Evolutionary conservation across 1,140 invertebrate genomes (phyloP).

Genomic region (Onthophagus taurus): DNA sequence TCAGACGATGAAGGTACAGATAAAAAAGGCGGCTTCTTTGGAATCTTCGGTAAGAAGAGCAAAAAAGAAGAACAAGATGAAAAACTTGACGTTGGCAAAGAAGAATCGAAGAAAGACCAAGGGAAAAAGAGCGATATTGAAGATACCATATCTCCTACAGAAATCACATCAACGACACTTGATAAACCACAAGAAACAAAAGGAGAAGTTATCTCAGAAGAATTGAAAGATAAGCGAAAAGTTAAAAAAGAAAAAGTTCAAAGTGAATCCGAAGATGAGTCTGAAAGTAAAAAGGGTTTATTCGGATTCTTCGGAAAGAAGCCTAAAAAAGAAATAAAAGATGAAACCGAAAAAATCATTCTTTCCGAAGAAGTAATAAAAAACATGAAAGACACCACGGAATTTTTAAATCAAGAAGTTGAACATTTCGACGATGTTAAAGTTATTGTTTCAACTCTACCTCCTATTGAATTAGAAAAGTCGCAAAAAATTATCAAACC

Average conservation of each 20-base stretch:
- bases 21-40: conserved; percentile 24
- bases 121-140: conserved; percentile 1
- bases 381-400: conserved; percentile 11
- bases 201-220: too few relatives aligned
- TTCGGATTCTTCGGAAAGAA: conserved; percentile 12
- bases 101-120: conserved; percentile 11
- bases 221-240: conserved; percentile 4
- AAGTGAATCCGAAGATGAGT: conserved; percentile 10
- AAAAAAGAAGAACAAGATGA: conserved; percentile 21
- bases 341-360: conserved; percentile 10
- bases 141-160: not conserved
- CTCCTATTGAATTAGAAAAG: not conserved
- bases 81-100: conserved; percentile 14
- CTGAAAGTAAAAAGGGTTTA: conserved; percentile 6
- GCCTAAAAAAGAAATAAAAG: conserved; percentile 10
- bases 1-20: conserved; percentile 11
- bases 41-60: conserved; percentile 25
- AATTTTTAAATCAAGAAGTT: conserved; percentile 13
- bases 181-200: conserved; percentile 2
- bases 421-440: conserved; percentile 9
- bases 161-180: not conserved
- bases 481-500: not conserved
- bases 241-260: conserved; percentile 2
- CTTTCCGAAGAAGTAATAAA: conserved; percentile 7
- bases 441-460: not conserved